These are phyloP conservation scores for Pristionchus exspectatus DNA, from an alignment of 2,888 invertebrate species.

Conservation along the genomic window DNA sequence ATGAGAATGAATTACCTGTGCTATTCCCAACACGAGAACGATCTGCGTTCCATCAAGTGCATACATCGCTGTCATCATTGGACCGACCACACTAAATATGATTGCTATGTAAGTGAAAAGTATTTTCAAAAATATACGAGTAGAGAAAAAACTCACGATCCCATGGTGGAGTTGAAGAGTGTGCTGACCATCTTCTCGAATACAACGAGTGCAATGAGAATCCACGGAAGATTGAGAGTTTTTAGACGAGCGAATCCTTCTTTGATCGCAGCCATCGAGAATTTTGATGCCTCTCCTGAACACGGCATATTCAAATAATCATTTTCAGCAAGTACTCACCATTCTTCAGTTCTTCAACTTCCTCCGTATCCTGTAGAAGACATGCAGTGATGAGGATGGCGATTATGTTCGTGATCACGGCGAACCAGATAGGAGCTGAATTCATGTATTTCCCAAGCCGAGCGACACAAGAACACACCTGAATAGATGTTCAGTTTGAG, in stretches of 20 bases:
- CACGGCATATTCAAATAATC: background rate
- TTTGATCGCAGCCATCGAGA: background rate
- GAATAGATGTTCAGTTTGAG: conserved; percentile 16
- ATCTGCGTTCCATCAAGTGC: background rate
- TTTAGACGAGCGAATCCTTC: background rate
- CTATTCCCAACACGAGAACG: background rate
- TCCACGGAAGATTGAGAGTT: conserved; percentile 8
- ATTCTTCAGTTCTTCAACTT: background rate
- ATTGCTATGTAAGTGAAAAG: background rate
- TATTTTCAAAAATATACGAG: background rate
- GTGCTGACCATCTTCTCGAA: conserved; percentile 17
- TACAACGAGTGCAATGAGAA: background rate
- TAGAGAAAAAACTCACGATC: background rate
- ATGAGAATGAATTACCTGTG: background rate
- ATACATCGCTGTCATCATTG: conserved; percentile 15
- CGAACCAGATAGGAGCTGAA: conserved; percentile 27
- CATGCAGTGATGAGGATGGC: background rate
- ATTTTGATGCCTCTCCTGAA: background rate
- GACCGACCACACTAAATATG: background rate
- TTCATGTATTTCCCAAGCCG: too few species aligned
- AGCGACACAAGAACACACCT: background rate
- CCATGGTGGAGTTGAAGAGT: background rate
- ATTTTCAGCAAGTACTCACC: background rate
- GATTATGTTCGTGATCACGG: conserved; percentile 4
- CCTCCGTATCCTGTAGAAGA: background rate